A percentile compares a stretch with the other conserved stretches of the same genome.
Evolutionary conservation across 1,140 invertebrate genomes (phyloP).

Genomic region (Dinoponera quadriceps): DNA sequence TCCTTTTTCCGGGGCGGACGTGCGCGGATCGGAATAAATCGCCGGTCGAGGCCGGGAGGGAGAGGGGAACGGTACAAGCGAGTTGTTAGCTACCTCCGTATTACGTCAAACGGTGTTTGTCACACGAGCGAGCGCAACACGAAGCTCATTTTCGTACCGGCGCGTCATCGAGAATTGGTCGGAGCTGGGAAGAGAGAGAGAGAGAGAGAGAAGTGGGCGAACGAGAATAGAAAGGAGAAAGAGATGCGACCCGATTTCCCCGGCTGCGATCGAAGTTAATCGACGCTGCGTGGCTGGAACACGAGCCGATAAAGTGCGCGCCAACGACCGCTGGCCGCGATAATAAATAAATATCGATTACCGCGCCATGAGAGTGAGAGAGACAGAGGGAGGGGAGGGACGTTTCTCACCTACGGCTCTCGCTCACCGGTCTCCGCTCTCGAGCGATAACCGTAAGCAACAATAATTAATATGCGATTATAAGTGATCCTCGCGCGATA

Average conservation of each 20-base stretch:
- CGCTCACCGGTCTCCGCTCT: neutral
- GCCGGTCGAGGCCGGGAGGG: neutral
- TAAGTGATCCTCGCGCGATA: slow-evolving; percentile 16
- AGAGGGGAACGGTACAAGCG: neutral
- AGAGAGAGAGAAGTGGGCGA: neutral
- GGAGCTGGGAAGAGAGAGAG: neutral
- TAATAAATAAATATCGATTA: slow-evolving; percentile 60
- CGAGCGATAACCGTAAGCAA: slow-evolving; percentile 25
- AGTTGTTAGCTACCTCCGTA: neutral
- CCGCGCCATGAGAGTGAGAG: neutral
- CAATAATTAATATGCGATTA: slow-evolving; percentile 35
- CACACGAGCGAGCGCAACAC: neutral
- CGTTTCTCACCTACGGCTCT: slow-evolving; percentile 31
- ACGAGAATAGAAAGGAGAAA: neutral
- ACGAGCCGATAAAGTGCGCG: slow-evolving; percentile 48
- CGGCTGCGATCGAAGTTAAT: slow-evolving; percentile 20
- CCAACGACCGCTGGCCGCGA: slow-evolving; percentile 44
- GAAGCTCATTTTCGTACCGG: slow-evolving; percentile 32
- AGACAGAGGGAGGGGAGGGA: no score
- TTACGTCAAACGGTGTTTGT: slow-evolving; percentile 36
- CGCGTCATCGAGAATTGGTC: slow-evolving; percentile 49
- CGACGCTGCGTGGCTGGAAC: slow-evolving; percentile 51
- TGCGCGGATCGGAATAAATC: slow-evolving; percentile 18
- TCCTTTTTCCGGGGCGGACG: neutral
- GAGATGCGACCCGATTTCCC: slow-evolving; percentile 25